Base-by-base conservation (phyloP, 2,113 vertebrate species). In the Erinaceus europaeus region DNA sequence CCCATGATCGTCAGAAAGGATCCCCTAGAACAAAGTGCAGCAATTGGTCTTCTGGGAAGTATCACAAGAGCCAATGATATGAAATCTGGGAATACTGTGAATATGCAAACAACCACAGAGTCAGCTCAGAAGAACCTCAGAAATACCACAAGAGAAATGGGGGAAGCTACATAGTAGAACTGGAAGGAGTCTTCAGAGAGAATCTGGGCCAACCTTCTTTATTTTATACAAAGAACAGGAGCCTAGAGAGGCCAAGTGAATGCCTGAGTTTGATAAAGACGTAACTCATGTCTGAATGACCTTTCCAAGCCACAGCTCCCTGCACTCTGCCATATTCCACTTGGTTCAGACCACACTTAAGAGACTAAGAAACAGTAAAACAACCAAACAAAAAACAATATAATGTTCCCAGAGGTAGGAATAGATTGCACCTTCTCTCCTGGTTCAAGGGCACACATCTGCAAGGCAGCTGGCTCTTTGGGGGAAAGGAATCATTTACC, bases 1-100 rank as follows among this genome's bases (percentile, higher is more conserved):
- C 40, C 99, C 98, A 0, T 46, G 95, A 94, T 99, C 99, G 82
- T 99, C 98, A 29, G 98, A 99, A 93, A 99, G 95, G 92, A 99
- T 98, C 50, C 99, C 99, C 99, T 99, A 76, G 46, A 96, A 96
- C 53, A 68, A 0, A 76, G 64, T 8, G 38, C 4, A 53, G 80
- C 29, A 74, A 32, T 0, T 29, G 9, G 71, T 53, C 74, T 91
- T 62, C 11, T 10, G 34, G 48, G 36, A 21, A 17, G 9, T 9
- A 29, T 0, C 0, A 10, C 25, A 72, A n/a, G 53, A 85, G 36
- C 4, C 57, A n/a, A 21, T 5, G 36, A 50, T 4, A 62, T 8
- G n/a, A 36, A 80, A 21, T 25, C 18, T 53, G 20, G 65, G 21
- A 65, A 25, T 14, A 55, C 2, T 68, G 5, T 77, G 42, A 84